Conservation (phyloP, 2,113 vertebrate species). For the Chloebia gouldiae region DNA sequence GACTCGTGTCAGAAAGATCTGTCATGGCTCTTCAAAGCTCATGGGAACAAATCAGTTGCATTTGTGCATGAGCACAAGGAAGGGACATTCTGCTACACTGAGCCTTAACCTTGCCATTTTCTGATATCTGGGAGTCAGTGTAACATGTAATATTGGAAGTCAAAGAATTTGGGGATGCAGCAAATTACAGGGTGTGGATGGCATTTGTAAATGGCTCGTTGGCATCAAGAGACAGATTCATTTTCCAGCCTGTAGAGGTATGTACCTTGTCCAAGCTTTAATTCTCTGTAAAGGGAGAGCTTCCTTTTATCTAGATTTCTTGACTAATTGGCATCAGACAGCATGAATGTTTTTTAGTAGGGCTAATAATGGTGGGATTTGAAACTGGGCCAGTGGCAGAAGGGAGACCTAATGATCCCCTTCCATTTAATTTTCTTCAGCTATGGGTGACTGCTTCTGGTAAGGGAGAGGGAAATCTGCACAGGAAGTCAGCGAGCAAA, state of each 20-base stretch:
- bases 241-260: background rate
- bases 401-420: constrained; percentile 23
- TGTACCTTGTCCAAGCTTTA: background rate
- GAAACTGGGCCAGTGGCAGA: constrained; percentile 31
- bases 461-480: background rate
- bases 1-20: constrained; percentile 53
- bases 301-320: constrained; percentile 1
- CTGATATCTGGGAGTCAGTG: background rate
- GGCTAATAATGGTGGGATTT: constrained; percentile 20
- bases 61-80: constrained; percentile 5
- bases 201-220: background rate
- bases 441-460: background rate
- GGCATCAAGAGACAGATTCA: background rate
- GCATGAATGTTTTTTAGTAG: background rate
- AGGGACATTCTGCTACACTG: background rate
- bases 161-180: background rate
- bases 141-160: background rate
- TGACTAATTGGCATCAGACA: constrained; percentile 9
- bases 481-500: background rate
- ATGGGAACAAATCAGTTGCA: constrained; percentile 34
- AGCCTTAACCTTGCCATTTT: constrained; percentile 17
- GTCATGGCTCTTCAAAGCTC: constrained; percentile 48
- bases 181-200: background rate
- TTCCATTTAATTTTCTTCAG: constrained; percentile 5
- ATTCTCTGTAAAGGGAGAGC: background rate